Conservation (phyloP, 2,113 vertebrate genomes). For the Dasyornis broadbenti region DNA sequence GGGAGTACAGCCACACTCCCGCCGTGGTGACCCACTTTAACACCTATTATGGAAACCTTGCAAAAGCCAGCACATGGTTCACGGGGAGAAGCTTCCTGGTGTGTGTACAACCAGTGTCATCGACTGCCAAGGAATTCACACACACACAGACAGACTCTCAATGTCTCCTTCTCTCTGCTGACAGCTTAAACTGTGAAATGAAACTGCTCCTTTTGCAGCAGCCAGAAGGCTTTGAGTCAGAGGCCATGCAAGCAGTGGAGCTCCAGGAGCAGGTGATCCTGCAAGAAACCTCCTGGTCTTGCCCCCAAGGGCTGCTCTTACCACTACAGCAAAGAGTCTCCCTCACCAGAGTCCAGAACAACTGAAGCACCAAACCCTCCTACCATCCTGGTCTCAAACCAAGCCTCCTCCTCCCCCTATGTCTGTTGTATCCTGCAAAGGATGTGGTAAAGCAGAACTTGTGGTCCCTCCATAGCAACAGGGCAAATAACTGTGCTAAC, state of each 20-base stretch:
- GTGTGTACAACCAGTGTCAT: background rate
- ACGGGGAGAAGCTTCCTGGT: fast-evolving
- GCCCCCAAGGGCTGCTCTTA: background rate
- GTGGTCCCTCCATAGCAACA: background rate
- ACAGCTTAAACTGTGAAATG: background rate
- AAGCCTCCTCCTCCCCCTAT: background rate
- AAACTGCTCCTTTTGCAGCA: background rate
- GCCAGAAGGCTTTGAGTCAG: background rate
- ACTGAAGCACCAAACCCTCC: background rate
- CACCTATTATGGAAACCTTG: background rate
- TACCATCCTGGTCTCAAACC: background rate
- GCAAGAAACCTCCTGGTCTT: background rate
- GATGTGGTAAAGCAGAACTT: slow-evolving; percentile 45
- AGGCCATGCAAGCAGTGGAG: background rate
- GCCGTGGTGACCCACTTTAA: background rate
- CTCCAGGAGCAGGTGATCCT: background rate
- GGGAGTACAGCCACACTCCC: background rate
- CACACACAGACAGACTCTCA: background rate
- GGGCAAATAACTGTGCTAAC: background rate
- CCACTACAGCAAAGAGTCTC: background rate
- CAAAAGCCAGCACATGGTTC: background rate
- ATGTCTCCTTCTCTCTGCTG: background rate
- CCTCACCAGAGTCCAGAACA: background rate
- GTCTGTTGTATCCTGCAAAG: background rate
- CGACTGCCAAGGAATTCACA: background rate